phyloP scores from a whole-genome alignment of 1,140 invertebrate genomes.

The Nylanderia fulva region DNA sequence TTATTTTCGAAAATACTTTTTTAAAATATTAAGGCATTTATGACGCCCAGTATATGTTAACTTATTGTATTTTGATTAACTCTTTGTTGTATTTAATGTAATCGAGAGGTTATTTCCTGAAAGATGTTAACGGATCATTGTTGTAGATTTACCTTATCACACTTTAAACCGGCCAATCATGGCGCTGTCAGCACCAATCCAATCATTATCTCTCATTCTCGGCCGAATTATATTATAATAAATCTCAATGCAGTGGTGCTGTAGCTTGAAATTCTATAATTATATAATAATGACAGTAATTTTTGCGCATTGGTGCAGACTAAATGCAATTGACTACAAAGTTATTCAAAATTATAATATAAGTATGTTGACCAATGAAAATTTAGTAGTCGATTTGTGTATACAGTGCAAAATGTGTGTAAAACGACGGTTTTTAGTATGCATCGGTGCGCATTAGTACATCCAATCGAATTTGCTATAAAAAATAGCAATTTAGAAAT shows the following conservation, averaged over 20 bases:
- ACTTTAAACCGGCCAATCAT: neutral
- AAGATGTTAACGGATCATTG: constrained; percentile 26
- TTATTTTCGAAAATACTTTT: neutral
- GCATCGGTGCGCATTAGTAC: neutral
- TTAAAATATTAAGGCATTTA: constrained; percentile 18
- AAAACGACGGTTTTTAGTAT: neutral
- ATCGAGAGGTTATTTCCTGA: neutral
- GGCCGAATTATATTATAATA: constrained; percentile 26
- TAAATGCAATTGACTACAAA: constrained; percentile 14
- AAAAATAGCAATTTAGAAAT: constrained; percentile 24
- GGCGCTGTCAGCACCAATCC: constrained; percentile 13
- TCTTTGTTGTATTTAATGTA: constrained; percentile 22
- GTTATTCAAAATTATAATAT: constrained; percentile 6
- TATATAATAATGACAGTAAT: too few relatives aligned
- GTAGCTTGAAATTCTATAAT: neutral
- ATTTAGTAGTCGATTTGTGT: neutral
- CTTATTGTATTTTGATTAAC: constrained; percentile 28
- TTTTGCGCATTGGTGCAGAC: constrained; percentile 16
- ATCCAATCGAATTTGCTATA: constrained; percentile 1
- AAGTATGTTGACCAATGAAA: neutral
- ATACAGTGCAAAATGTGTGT: neutral
- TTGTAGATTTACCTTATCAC: constrained; percentile 19
- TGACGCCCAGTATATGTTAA: neutral
- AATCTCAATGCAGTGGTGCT: neutral
- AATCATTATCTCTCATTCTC: constrained; percentile 4